Evolutionary conservation across 1,140 invertebrate genomes (phyloP), one percentile per base, ranked within the genome.

Genomic region (Panulirus ornatus): DNA sequence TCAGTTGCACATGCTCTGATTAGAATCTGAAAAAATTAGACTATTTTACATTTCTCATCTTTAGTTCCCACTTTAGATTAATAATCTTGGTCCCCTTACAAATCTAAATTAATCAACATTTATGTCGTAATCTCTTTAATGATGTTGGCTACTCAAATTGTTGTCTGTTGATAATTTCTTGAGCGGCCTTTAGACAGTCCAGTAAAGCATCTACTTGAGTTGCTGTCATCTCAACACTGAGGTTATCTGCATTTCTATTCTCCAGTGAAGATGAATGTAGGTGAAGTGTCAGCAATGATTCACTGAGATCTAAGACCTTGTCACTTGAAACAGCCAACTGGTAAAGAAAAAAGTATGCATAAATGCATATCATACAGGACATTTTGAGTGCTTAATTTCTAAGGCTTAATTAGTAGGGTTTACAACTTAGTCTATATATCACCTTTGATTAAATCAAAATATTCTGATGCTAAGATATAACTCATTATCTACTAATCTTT

Each of bases 291-390:
- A 83, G n/a, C 19, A 83, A 27, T 16, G 27, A 40, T 58, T 83
- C 81, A 40, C 40, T 83, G 2, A 83, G 81, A 58, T 83, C 81
- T 38, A 83, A 40, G 8, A 83, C 81, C 38, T 83, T 83, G 58
- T 83, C 81, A 42, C 81, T 83, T 83, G 81, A 54, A 63, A 83
- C 58, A 6, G 54, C 54, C 81, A 83, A 54, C 81, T 83, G 81
- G 2, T 19, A 40, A 66, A 40, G 40, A 40, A 6, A 75, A 78
- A 34, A 27, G 27, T 2, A 2, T 0, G 1, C 38, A 44, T n/a
- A 47, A 2, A 19, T 44, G 22, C 22, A 47, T 11, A 44, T 78
- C 6, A 1, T 19, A 78, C 8, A 78, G 27, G 9, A 44, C 0
- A 34, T 27, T 16, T 27, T 34, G 1, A 27, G 16, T 16, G n/a